Base-by-base conservation (phyloP, 37 sponge, comb jelly and placozoan species). In the Ianthella basta region DNA sequence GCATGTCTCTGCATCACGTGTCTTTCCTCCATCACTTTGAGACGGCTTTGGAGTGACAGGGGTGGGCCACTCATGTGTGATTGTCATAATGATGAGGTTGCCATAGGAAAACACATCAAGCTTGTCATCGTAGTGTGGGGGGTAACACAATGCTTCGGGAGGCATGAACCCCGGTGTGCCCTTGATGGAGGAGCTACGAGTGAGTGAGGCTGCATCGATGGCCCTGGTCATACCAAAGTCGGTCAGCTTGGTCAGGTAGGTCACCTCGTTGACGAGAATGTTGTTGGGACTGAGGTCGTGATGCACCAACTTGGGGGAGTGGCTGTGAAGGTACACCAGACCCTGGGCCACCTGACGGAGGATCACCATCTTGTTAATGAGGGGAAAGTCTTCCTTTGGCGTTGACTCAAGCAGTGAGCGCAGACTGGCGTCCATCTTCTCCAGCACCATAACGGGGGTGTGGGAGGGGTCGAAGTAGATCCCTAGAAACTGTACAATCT, bases 141-240 rank as follows among this genome's bases (percentile, higher is more conserved):
- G 64, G 29, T n/a, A 29, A 4, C 29, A 12, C 64, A 61, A 61
- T 4, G 64, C 64, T 10, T 61, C 64, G 4, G 64, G 64, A 29
- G 64, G 27, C 24, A 27, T 61, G 29, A 61, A 61, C 24, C 25
- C 29, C 10, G 64, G 64, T 2, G 24, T 61, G 24, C 64, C 64
- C 64, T 61, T 61, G 27, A 61, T 27, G 29, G 64, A 61, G 24
- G 64, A 61, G 27, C 24, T n/a, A 29, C 64, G 24, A 6, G 64
- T n/a, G 27, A 61, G 24, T 61, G 64, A 13, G 29, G 64, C 25
- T 4, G 24, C 29, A 61, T 61, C 64, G 24, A 61, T 29, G 27
- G 29, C 64, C 64, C 64, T 61, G 64, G 64, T 61, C 64, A 61
- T 61, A 2, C 64, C 64, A 27, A 61, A 61, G 29, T 61, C 64